Conservation (phyloP, 2,888 invertebrate genomes). For the Cylindroiulus punctatus region DNA sequence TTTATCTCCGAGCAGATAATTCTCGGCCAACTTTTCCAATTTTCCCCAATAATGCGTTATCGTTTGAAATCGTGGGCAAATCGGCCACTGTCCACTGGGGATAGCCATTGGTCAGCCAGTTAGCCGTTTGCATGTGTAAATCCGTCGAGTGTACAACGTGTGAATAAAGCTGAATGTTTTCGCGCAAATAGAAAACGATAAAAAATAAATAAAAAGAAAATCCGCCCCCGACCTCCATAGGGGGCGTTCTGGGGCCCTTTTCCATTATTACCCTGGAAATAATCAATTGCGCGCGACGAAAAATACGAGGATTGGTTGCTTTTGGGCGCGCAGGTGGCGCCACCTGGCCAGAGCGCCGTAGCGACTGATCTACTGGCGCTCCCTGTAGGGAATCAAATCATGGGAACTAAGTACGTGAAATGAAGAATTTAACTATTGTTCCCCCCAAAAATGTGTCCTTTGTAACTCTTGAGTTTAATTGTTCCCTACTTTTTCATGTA, state of each 20-base stretch:
- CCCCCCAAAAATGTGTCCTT: no score
- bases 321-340: neutral
- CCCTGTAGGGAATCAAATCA: no score
- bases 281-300: neutral
- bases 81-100: neutral
- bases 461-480: no score
- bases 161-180: slow-evolving; percentile 29
- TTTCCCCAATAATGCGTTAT: slow-evolving; percentile 22
- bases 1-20: neutral
- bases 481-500: no score
- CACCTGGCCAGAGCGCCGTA: neutral
- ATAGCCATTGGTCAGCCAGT: neutral
- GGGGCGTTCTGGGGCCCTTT: neutral
- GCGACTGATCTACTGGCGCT: neutral
- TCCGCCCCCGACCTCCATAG: neutral
- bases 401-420: no score
- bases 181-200: slow-evolving; percentile 28
- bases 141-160: slow-evolving; percentile 40
- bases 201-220: slow-evolving; percentile 28
- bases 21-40: neutral
- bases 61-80: slow-evolving; percentile 37
- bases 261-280: neutral
- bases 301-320: neutral
- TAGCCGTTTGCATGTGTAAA: slow-evolving; percentile 26
- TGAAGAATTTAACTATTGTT: no score